Evolutionary conservation across 2,113 vertebrate genomes (phyloP), one percentile per base, ranked within the genome.

Genomic region (Charadrius vociferus): DNA sequence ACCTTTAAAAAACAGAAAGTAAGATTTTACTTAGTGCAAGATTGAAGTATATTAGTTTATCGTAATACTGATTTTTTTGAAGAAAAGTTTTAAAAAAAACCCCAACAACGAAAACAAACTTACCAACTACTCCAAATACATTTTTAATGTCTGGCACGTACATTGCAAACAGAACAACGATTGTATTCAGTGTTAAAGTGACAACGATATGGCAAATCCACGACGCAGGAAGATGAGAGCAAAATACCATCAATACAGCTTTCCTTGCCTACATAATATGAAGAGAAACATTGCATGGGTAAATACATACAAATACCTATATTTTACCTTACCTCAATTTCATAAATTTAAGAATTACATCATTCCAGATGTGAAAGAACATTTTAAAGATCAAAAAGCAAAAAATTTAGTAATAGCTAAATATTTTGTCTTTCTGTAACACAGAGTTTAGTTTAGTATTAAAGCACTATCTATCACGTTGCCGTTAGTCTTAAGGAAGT

Each of bases 121-220:
- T 98, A 99, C 99, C 99, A 66, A 99, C 98, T 9, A 99, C 93
- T 97, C 99, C 99, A 96, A 99, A 99, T 5, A 99, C 96, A 45
- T 99, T 98, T 87, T 98, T 98, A 93, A 99, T 99, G 97, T 99
- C 99, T 29, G 99, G 99, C 84, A 99, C 98, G 16, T 99, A 99
- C 95, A 99, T 98, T 36, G 99, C 99, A 81, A 99, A 95, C 87
- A 99, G 90, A 83, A 99, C 98, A 92, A 99, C 98, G 81, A 98
- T 63, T 27, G 97, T 41, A 73, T 99, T 98, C 96, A 99, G 98
- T 27, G 58, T 47, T 73, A 99, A 67, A 52, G 99, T 99, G 86
- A 98, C 82, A 50, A 97, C n/a, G 91, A 97, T 97, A 96, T 99
- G 99, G 94, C 81, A 97, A 81, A 98, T 89, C 99, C 99, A 99